Conservation (phyloP, 2,113 vertebrate genomes). For the Sinocyclocheilus anshuiensis region DNA sequence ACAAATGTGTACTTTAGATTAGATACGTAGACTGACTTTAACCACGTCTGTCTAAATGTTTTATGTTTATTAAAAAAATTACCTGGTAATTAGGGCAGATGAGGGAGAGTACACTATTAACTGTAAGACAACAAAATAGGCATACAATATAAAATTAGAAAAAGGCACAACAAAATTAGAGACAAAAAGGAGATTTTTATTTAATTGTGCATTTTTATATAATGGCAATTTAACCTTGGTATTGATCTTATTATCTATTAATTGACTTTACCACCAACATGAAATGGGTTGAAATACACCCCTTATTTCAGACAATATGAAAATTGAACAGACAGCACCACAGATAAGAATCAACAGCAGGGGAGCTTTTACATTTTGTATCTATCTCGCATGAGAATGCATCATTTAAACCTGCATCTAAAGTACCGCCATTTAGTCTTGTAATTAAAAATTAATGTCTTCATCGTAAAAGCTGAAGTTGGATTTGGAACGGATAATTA, state of each 20-base stretch:
- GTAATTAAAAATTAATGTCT: conserved; percentile 45
- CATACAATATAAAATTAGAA: neutral
- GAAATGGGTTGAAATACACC: neutral
- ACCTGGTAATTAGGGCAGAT: neutral
- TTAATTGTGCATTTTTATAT: too few species aligned
- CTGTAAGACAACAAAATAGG: neutral
- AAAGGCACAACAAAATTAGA: too few species aligned
- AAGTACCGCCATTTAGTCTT: conserved; percentile 45
- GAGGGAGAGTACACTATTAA: neutral
- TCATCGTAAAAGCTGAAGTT: conserved; percentile 24
- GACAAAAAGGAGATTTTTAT: too few species aligned
- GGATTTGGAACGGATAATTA: neutral
- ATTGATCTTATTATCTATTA: too few species aligned
- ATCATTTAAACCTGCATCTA: conserved; percentile 13
- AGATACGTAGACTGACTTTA: neutral
- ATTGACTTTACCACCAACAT: neutral
- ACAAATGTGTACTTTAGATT: neutral
- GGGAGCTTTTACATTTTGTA: conserved; percentile 10
- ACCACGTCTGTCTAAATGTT: neutral
- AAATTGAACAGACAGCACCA: neutral
- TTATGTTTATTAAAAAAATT: neutral
- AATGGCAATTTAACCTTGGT: too few species aligned
- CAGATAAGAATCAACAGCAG: neutral
- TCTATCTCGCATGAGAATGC: conserved; percentile 20
- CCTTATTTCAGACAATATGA: neutral